Conservation (phyloP, 1,140 invertebrate species). For the Matsumurasca onukii region DNA sequence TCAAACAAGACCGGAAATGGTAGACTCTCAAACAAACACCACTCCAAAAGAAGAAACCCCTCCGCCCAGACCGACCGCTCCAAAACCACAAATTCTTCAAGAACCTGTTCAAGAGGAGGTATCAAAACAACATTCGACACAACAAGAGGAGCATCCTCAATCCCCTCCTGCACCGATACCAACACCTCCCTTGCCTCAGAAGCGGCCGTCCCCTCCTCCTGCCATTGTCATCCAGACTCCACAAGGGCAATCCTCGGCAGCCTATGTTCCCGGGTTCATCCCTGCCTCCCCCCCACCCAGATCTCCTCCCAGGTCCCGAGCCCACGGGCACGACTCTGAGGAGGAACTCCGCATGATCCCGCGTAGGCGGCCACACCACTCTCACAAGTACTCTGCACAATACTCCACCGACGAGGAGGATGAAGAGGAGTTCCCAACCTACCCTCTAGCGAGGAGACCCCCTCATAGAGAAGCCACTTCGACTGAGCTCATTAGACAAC, state of each 20-base stretch:
- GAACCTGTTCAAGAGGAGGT: neutral
- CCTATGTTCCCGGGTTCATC: slow-evolving; percentile 16
- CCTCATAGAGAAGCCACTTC: slow-evolving; percentile 20
- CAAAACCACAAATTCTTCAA: neutral
- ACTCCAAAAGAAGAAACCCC: slow-evolving; percentile 12
- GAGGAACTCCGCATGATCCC: slow-evolving; percentile 11
- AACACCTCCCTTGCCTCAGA: neutral
- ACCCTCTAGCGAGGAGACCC: neutral
- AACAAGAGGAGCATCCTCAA: neutral
- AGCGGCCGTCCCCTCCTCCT: slow-evolving; percentile 9
- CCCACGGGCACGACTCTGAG: slow-evolving; percentile 2
- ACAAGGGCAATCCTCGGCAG: slow-evolving; percentile 24
- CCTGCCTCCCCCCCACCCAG: slow-evolving; percentile 16
- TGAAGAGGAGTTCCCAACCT: slow-evolving; percentile 13
- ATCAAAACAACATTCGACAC: no score
- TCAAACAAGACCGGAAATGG: slow-evolving; percentile 24
- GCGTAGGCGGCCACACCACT: slow-evolving; percentile 8
- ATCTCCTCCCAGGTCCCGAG: neutral
- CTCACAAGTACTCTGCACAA: slow-evolving; percentile 12
- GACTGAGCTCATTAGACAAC: slow-evolving; percentile 28
- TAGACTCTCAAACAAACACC: slow-evolving; percentile 26
- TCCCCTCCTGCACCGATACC: neutral
- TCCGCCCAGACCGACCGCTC: neutral
- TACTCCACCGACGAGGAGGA: slow-evolving; percentile 27
- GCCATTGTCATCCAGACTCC: slow-evolving; percentile 30